Percentiles rank a stretch among this genome's conserved stretches.
phyloP scores from a whole-genome alignment of 2,797 vertebrate species.

The Sciaenops ocellatus region DNA sequence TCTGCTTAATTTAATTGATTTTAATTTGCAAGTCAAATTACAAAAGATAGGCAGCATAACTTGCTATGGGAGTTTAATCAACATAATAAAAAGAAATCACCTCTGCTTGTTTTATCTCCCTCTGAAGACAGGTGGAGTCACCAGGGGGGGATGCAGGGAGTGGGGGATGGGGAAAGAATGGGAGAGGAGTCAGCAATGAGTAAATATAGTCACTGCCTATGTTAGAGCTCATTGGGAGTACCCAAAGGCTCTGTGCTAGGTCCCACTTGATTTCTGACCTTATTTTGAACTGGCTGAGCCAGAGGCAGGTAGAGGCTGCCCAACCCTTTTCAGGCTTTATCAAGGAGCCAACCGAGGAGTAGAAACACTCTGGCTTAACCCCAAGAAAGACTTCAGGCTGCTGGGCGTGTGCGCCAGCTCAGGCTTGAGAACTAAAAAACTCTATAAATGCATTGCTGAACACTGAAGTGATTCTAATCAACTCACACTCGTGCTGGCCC shows the following conservation, averaged over 20 bases:
- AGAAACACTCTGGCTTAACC: constrained; percentile 38
- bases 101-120: constrained; percentile 2
- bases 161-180: constrained; percentile 49
- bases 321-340: constrained; percentile 46
- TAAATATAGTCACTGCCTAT: constrained; percentile 72
- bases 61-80: not conserved
- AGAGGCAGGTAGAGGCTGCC: constrained; percentile 29
- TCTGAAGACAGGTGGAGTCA: constrained; percentile 49
- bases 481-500: not conserved
- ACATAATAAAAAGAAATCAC: constrained; percentile 16
- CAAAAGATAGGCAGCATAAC: not conserved
- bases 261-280: constrained; percentile 64
- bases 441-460: constrained; percentile 8
- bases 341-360: constrained; percentile 23
- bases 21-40: constrained; percentile 24
- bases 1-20: constrained; percentile 21
- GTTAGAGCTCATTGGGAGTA: constrained; percentile 47
- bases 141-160: constrained; percentile 5
- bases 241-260: constrained; percentile 45
- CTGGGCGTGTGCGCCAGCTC: constrained; percentile 10
- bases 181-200: constrained; percentile 46
- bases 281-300: constrained; percentile 61
- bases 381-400: constrained; percentile 48
- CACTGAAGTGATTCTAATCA: constrained; percentile 11
- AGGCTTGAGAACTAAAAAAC: constrained; percentile 21